phyloP scores from a whole-genome alignment of 53 echinoderm and acorn worm species.

The Echinarachnius parma region DNA sequence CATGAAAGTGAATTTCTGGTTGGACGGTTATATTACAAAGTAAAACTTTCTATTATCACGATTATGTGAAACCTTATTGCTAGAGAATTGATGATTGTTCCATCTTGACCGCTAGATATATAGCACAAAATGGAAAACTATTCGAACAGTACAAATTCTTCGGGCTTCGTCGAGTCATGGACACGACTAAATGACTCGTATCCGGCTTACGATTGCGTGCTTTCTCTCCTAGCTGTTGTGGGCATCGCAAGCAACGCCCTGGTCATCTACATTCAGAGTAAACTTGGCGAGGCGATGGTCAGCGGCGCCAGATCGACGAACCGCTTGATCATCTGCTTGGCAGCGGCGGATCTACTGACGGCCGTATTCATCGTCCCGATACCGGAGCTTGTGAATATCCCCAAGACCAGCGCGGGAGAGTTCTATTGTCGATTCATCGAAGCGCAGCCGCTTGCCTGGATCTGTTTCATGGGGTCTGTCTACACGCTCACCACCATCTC shows the following conservation, averaged over 20 bases:
- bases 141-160: not conserved
- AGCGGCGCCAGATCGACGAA: not conserved
- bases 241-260: constrained; percentile 11
- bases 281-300: not conserved
- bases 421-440: constrained; percentile 20
- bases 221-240: not conserved
- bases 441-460: not conserved
- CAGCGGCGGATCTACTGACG: constrained; percentile 4
- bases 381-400: constrained; percentile 18
- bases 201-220: not conserved
- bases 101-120: too few species aligned
- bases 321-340: not conserved
- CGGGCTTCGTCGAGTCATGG: not conserved
- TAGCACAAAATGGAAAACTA: too few species aligned
- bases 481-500: constrained; percentile 26
- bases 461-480: constrained; percentile 19
- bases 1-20: too few species aligned
- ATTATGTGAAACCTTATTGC: too few species aligned
- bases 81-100: too few species aligned
- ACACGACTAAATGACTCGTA: not conserved
- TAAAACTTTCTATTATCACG: too few species aligned
- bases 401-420: constrained; percentile 13
- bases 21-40: too few species aligned
- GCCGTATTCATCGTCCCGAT: not conserved
- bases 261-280: constrained; percentile 4